A percentile compares a stretch with the other conserved stretches of the same genome.
These are phyloP conservation scores for Drosophila lacicola DNA, from an alignment of 2,888 invertebrate genomes.

Conservation along the genomic window DNA sequence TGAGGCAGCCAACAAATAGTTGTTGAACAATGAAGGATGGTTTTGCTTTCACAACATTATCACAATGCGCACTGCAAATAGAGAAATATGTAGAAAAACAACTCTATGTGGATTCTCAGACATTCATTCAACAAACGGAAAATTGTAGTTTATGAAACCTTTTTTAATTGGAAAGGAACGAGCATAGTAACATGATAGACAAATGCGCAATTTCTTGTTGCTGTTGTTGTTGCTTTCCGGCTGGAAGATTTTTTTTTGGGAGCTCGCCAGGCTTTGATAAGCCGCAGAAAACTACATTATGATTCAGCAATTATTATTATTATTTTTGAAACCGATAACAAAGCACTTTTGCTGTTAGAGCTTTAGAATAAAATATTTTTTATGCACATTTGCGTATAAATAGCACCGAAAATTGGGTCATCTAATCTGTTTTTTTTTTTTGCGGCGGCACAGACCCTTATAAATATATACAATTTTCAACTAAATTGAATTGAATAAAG, in stretches of 20 bases:
- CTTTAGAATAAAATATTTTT: background rate
- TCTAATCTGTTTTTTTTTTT: conserved; percentile 17
- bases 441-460: background rate
- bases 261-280: conserved; percentile 54
- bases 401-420: conserved; percentile 14
- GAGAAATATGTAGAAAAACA: background rate
- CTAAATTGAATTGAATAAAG: too few relatives aligned
- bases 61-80: conserved; percentile 4
- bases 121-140: background rate
- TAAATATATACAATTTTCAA: too few relatives aligned
- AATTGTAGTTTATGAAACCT: background rate
- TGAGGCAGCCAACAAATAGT: conserved; percentile 11
- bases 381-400: conserved; percentile 3
- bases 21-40: conserved; percentile 17
- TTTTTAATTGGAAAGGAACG: background rate
- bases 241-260: conserved; percentile 8
- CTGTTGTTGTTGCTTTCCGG: conserved; percentile 12
- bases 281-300: conserved; percentile 18
- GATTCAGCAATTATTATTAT: conserved; percentile 1
- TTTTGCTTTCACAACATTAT: conserved; percentile 4
- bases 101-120: conserved; percentile 5
- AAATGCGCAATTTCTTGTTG: conserved; percentile 26
- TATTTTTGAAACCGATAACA: background rate
- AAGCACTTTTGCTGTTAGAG: background rate
- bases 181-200: conserved; percentile 19